These are phyloP conservation scores for Formica exsecta DNA, from an alignment of 1,140 invertebrate species.

Conservation along the genomic window DNA sequence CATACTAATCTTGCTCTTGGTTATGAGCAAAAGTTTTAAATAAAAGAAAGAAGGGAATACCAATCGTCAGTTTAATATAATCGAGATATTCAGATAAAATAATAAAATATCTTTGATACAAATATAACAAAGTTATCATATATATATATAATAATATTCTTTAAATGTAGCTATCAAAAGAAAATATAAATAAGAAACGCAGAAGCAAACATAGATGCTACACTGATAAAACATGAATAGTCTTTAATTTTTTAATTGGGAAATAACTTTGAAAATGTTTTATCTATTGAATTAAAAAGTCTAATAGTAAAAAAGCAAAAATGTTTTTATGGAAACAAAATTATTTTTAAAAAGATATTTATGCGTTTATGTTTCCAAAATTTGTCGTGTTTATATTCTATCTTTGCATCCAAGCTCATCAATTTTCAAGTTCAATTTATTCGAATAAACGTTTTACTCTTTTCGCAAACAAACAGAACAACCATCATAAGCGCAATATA, in stretches of 20 bases:
- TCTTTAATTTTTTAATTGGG: background rate
- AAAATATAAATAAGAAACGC: background rate
- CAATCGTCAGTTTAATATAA: background rate
- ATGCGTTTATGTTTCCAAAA: background rate
- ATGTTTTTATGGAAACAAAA: background rate
- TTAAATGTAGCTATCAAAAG: background rate
- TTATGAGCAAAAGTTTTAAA: conserved; percentile 15
- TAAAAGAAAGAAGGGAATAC: conserved; percentile 9
- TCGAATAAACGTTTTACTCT: background rate
- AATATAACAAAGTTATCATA: background rate
- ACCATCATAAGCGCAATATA: background rate
- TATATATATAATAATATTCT: background rate
- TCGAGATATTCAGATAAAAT: background rate
- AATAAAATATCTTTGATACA: background rate
- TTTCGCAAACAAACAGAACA: background rate
- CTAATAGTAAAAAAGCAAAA: background rate
- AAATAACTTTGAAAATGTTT: background rate
- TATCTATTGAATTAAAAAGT: background rate
- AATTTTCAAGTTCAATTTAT: background rate
- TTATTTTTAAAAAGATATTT: background rate
- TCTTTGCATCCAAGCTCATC: background rate
- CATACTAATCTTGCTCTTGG: conserved; percentile 32
- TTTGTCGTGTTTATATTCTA: background rate
- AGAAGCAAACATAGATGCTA: background rate
- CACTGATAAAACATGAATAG: background rate